phyloP scores from a whole-genome alignment of 2,797 vertebrate species.

The Moxostoma hubbsi region DNA sequence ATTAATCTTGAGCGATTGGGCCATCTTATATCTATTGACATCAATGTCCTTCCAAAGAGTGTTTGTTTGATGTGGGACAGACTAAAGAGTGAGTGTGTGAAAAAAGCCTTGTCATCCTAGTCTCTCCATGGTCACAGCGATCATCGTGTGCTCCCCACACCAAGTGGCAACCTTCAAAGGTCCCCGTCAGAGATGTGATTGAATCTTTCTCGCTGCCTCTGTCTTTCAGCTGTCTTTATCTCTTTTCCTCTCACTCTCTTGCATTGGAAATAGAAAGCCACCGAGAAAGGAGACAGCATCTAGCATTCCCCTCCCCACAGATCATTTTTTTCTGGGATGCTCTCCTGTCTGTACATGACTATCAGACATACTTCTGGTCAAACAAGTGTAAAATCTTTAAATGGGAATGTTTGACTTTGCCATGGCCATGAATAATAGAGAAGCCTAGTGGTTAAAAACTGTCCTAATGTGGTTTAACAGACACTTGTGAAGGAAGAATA shows the following conservation, averaged over 20 bases:
- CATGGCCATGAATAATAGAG: slow-evolving; percentile 83
- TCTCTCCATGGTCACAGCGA: slow-evolving; percentile 24
- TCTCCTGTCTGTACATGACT: slow-evolving; percentile 68
- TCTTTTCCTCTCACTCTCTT: slow-evolving; percentile 9
- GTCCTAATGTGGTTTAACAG: slow-evolving; percentile 78
- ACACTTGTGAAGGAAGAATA: slow-evolving; percentile 62
- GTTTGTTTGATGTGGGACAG: slow-evolving; percentile 37
- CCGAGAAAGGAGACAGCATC: slow-evolving; percentile 30
- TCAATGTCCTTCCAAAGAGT: slow-evolving; percentile 24
- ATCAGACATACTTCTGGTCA: slow-evolving; percentile 71
- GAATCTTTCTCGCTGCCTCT: slow-evolving; percentile 12
- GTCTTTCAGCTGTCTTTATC: slow-evolving; percentile 38
- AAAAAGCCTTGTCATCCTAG: slow-evolving; percentile 26
- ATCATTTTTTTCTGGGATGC: slow-evolving; percentile 31
- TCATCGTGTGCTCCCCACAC: slow-evolving; percentile 19
- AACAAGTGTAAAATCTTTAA: slow-evolving; percentile 80
- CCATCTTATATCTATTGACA: neutral
- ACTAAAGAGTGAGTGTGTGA: slow-evolving; percentile 13
- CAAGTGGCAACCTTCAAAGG: slow-evolving; percentile 43
- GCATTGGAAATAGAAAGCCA: slow-evolving; percentile 2
- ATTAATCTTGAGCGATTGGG: no score
- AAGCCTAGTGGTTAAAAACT: slow-evolving; percentile 75
- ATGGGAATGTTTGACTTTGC: slow-evolving; percentile 76
- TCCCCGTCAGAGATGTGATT: slow-evolving; percentile 40
- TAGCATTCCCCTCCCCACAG: neutral